phyloP scores from a whole-genome alignment of 2,113 vertebrate species.

The Maccullochella peelii region DNA sequence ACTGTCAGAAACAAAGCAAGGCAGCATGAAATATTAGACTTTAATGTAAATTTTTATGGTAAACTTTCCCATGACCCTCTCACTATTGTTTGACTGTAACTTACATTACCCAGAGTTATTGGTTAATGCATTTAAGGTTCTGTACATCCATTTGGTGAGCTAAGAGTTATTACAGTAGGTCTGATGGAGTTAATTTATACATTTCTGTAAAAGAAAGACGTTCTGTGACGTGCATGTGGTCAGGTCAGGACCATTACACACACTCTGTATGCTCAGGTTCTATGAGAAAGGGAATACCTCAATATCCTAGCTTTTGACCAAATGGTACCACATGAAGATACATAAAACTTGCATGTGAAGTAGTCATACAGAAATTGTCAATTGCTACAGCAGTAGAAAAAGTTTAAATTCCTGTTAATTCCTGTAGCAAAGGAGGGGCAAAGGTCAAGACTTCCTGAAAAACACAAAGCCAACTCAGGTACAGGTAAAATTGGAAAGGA shows the following conservation, averaged over 20 bases:
- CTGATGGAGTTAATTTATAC: neutral
- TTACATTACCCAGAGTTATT: conserved; percentile 23
- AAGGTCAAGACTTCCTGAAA: neutral
- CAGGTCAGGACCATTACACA: neutral
- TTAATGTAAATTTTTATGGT: conserved; percentile 57
- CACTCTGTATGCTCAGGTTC: neutral
- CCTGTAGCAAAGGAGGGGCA: neutral
- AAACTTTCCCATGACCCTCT: conserved; percentile 74
- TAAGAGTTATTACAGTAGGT: conserved; percentile 5
- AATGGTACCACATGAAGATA: neutral
- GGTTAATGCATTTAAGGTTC: conserved; percentile 17
- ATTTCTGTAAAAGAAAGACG: neutral
- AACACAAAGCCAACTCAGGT: neutral
- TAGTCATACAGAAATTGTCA: fast-evolving
- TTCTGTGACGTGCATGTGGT: neutral
- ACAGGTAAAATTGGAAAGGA: too few species aligned
- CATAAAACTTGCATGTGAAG: neutral
- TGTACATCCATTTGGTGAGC: conserved; percentile 7
- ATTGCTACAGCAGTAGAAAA: neutral
- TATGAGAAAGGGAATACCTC: conserved; percentile 1
- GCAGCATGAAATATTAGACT: conserved; percentile 55
- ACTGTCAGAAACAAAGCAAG: conserved; percentile 42
- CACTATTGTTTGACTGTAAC: conserved; percentile 27
- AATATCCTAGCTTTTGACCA: conserved; percentile 5
- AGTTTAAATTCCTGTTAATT: neutral